Evolutionary conservation across 1,140 invertebrate species (phyloP), one percentile per base, ranked within the genome.

Genomic region (Bombus sibiricus): DNA sequence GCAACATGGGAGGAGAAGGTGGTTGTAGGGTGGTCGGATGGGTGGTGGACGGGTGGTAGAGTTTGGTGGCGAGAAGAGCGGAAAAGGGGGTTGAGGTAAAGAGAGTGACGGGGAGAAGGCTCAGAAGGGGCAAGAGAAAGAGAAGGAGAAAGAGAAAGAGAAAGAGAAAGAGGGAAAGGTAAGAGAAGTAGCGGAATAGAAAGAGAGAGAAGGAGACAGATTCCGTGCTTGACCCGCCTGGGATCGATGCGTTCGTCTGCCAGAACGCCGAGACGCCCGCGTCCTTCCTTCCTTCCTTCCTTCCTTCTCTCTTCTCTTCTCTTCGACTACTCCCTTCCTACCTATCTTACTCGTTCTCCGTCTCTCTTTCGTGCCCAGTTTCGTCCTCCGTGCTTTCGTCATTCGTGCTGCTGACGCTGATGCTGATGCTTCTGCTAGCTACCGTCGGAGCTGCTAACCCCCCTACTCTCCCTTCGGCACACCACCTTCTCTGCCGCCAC

Each of bases 201-300:
- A 75, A 88, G 86, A 87, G 78, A 88, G 87, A 83, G 89, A 83
- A 79, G 79, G 89, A 88, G 89, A 92, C 86, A 89, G 91, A 93
- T 94, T 94, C 93, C 93, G 94, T 94, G 94, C 94, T 95, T 95
- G 94, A 94, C 94, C 94, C 92, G 94, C 93, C 94, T 94, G 94
- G 94, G 94, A 95, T 95, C 94, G 94, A 95, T 95, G 94, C 94
- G 94, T 95, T 95, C 94, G 94, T 95, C 94, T 95, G 94, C 94
- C 94, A 94, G 94, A 95, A 94, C 93, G 91, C 92, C 93, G 94
- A 94, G 94, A 95, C 94, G 93, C 92, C 93, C 92, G 92, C 92
- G 91, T 93, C 93, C 93, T 94, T 94, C 93, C 92, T 92, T 91
- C 90, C 85, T 88, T 90, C 89, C 85, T 87, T 86, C 88, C 86